Base-by-base conservation (phyloP, 2,797 vertebrate species). In the Darevskia mixta region DNA sequence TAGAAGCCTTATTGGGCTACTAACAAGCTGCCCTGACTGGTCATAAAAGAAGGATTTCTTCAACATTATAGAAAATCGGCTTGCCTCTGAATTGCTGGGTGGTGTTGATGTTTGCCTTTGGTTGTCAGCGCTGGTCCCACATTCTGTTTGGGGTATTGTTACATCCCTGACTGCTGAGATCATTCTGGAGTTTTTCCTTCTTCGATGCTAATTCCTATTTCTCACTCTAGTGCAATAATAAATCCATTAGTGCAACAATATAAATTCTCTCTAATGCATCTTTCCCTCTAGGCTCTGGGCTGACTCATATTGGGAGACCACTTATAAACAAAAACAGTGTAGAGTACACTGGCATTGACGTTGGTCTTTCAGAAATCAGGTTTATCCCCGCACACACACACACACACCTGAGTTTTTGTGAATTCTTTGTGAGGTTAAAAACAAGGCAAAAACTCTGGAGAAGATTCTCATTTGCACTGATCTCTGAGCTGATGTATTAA, bases 281-380 rank as follows among this genome's bases (percentile, higher is more conserved):
- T 75, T 88, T 13, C 23, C 38, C 66, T 71, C 58, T 80, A 75
- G 76, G 77, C 8, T 58, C 45, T 11, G 76, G 29, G n/a, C 66
- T 91, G 86, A 82, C 72, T 91, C 76, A 84, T 71, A 17, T 35
- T 41, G 11, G 45, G 77, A 76, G 41, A 79, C 41, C 32, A 58
- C 58, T 91, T 89, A 49, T 17, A 69, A 27, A 66, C 80, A 55
- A 41, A 41, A 41, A 55, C 13, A 49, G n/a, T n/a, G n/a, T 8
- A 17, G 32, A 73, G 8, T 10, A 61, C 38, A 66, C 8, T 8
- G 27, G 49, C 29, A 27, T 11, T 49, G 41, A 38, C 77, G 55
- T 66, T 80, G 77, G 25, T 38, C 80, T 29, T 80, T 66, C 67
- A 73, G 41, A 86, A 73, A 61, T n/a, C 49, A 45, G n/a, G 38